A percentile compares a stretch with the other conserved stretches of the same genome.
Evolutionary conservation across 2,797 vertebrate species (phyloP).

Genomic region (Sylvilagus floridanus): DNA sequence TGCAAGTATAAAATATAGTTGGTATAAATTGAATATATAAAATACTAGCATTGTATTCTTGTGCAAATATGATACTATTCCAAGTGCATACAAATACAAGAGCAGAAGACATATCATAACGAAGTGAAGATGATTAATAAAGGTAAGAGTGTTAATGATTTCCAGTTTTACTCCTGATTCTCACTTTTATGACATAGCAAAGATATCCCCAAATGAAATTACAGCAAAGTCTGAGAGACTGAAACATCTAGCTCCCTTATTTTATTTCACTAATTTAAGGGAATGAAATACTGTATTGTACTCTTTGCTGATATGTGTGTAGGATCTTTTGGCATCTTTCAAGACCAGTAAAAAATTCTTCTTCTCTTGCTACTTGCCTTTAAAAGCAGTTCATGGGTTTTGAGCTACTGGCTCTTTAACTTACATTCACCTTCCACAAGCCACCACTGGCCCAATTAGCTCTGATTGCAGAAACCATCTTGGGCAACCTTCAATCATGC

Average conservation of each 20-base stretch:
- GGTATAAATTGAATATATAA: background rate
- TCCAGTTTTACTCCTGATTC: background rate
- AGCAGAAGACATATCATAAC: background rate
- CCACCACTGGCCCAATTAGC: background rate
- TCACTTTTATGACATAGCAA: conserved; percentile 30
- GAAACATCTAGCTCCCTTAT: background rate
- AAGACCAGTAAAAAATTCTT: conserved; percentile 8
- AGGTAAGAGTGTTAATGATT: background rate
- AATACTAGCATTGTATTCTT: background rate
- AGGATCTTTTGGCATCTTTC: conserved; percentile 53
- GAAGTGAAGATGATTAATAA: background rate
- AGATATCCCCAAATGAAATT: conserved; percentile 45
- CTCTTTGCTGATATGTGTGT: background rate
- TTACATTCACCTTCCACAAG: background rate
- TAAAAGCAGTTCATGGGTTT: background rate
- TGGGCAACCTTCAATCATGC: background rate
- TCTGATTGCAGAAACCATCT: background rate
- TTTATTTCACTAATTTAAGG: conserved; percentile 55
- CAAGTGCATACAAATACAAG: background rate
- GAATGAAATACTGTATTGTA: background rate
- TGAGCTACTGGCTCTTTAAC: background rate
- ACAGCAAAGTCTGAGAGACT: background rate
- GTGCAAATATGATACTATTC: background rate
- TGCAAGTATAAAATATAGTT: too few relatives aligned
- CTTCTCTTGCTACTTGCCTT: conserved; percentile 56